Conservation (phyloP, 2,888 invertebrate genomes). For the Amaurobius ferox region DNA sequence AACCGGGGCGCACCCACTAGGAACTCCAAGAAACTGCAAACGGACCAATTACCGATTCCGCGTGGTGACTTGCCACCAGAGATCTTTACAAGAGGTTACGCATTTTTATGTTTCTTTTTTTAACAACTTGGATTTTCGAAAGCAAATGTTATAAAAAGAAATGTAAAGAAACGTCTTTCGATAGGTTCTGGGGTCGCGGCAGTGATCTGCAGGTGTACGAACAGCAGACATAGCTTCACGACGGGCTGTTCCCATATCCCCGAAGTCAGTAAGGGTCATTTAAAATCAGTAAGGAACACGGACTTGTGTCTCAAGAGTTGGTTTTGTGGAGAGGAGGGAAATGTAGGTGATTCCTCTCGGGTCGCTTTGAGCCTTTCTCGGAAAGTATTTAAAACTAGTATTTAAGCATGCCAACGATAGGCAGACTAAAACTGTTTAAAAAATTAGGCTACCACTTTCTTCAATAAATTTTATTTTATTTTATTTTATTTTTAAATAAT, state of each 20-base stretch:
- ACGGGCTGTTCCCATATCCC: neutral
- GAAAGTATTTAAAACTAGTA: too few species aligned
- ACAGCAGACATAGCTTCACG: neutral
- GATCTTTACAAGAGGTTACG: conserved; percentile 18
- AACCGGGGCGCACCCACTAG: conserved; percentile 38
- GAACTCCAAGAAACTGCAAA: conserved; percentile 24
- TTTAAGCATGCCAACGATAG: too few species aligned
- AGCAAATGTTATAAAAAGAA: neutral
- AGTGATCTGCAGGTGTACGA: conserved; percentile 22
- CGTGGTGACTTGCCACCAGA: conserved; percentile 27
- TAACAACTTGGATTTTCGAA: neutral
- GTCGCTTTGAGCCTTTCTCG: too few species aligned
- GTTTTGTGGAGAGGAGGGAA: neutral
- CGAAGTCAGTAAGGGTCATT: neutral
- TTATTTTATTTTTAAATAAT: too few species aligned
- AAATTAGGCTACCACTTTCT: too few species aligned
- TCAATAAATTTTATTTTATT: too few species aligned
- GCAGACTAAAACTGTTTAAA: too few species aligned
- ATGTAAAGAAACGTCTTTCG: neutral
- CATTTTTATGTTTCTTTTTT: conserved; percentile 15
- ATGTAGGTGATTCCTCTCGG: too few species aligned
- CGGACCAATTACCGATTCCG: conserved; percentile 37
- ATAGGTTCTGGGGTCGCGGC: conserved; percentile 7
- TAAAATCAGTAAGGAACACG: neutral
- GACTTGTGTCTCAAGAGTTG: neutral